These are phyloP conservation scores for Venustaconcha ellipsiformis DNA, from an alignment of 1,140 invertebrate species.

Conservation along the genomic window DNA sequence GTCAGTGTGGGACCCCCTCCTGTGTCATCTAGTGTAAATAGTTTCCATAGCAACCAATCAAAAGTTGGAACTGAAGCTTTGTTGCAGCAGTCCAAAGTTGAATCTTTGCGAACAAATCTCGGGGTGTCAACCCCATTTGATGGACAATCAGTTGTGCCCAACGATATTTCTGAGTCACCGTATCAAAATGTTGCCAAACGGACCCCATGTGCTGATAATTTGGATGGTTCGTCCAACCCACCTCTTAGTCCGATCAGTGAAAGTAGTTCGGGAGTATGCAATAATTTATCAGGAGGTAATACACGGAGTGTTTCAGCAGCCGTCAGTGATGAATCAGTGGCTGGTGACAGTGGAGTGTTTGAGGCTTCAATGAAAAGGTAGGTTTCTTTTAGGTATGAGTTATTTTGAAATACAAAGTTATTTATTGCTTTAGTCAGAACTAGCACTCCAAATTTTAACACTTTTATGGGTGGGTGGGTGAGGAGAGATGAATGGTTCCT, in stretches of 20 bases:
- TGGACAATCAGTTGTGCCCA: background rate
- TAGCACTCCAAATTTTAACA: background rate
- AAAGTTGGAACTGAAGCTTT: slow-evolving; percentile 22
- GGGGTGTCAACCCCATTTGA: background rate
- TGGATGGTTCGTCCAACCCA: slow-evolving; percentile 69
- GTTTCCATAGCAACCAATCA: slow-evolving; percentile 32
- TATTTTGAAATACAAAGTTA: background rate
- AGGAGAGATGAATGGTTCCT: background rate
- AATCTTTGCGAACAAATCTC: background rate
- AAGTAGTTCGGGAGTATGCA: slow-evolving; percentile 67
- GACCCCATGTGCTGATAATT: slow-evolving; percentile 35
- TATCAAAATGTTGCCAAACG: slow-evolving; percentile 27
- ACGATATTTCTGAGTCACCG: slow-evolving; percentile 4
- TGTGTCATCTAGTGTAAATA: slow-evolving; percentile 32
- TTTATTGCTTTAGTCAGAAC: background rate
- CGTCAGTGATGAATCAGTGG: slow-evolving; percentile 95
- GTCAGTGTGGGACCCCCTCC: slow-evolving; percentile 22
- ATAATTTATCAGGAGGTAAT: slow-evolving; percentile 65
- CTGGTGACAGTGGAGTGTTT: slow-evolving; percentile 96
- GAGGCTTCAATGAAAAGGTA: slow-evolving; percentile 80
- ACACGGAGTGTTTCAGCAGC: slow-evolving; percentile 84
- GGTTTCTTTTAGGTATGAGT: slow-evolving; percentile 11
- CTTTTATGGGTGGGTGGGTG: background rate
- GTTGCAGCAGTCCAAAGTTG: background rate
- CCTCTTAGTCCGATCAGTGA: slow-evolving; percentile 80